These are phyloP conservation scores for Coptotermes formosanus DNA, from an alignment of 1,140 invertebrate genomes.

Conservation along the genomic window DNA sequence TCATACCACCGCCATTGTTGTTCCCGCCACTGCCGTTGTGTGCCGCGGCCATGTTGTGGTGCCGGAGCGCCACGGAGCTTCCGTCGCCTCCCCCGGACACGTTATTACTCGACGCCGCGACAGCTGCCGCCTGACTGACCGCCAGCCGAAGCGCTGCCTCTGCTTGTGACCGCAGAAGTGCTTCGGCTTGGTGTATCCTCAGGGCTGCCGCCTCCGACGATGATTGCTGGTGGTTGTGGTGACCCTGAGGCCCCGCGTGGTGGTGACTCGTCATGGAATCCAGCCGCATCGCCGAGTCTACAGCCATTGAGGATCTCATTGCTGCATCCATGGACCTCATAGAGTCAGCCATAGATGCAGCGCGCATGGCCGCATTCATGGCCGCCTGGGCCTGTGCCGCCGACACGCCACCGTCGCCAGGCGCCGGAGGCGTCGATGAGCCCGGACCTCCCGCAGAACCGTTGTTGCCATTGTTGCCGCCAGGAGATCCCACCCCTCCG, in stretches of 20 bases:
- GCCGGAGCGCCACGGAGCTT: neutral
- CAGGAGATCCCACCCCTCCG: slow-evolving; percentile 38
- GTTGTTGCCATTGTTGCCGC: slow-evolving; percentile 56
- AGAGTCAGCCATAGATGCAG: slow-evolving; percentile 33
- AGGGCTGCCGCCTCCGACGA: slow-evolving; percentile 61
- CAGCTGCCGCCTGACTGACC: slow-evolving; percentile 60
- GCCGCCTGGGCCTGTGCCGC: slow-evolving; percentile 41
- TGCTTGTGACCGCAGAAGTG: slow-evolving; percentile 75
- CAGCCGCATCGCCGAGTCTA: slow-evolving; percentile 33
- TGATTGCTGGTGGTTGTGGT: slow-evolving; percentile 38
- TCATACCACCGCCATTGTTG: slow-evolving; percentile 40
- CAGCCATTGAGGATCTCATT: slow-evolving; percentile 38
- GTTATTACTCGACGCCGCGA: slow-evolving; percentile 46
- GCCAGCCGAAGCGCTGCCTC: slow-evolving; percentile 78
- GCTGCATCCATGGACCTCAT: slow-evolving; percentile 44
- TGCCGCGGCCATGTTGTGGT: slow-evolving; percentile 37
- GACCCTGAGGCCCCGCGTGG: slow-evolving; percentile 30
- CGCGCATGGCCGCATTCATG: slow-evolving; percentile 41
- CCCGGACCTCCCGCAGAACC: slow-evolving; percentile 37
- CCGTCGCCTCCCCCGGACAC: slow-evolving; percentile 49
- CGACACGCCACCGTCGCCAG: slow-evolving; percentile 43
- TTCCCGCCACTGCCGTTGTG: slow-evolving; percentile 54
- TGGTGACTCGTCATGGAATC: slow-evolving; percentile 30
- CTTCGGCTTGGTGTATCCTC: slow-evolving; percentile 75
- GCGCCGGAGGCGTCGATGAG: slow-evolving; percentile 45